Evolutionary conservation across 2,113 vertebrate species (phyloP).

Genomic region (Chaetura pelagica): DNA sequence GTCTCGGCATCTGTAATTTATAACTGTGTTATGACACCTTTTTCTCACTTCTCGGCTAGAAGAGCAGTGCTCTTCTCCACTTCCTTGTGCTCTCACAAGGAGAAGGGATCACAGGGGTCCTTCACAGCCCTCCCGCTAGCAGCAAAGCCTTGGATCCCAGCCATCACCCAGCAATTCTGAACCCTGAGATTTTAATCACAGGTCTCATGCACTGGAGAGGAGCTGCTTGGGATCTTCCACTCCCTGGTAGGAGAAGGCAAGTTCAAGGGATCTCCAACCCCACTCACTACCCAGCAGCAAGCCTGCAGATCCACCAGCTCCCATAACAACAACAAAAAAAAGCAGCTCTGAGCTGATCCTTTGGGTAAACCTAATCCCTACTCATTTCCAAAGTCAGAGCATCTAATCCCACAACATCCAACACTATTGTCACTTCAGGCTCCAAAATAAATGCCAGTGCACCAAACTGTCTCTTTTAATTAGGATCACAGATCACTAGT

Average conservation of each 20-base stretch:
- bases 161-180: not conserved
- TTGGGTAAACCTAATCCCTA: constrained; percentile 55
- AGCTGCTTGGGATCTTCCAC: not conserved
- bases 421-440: constrained; percentile 39
- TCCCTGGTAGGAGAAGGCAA: not conserved
- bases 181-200: not conserved
- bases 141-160: not conserved
- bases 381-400: constrained; percentile 64
- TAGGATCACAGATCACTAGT: constrained; percentile 46
- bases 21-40: not conserved
- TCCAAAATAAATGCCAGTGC: constrained; percentile 50
- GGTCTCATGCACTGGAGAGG: not conserved
- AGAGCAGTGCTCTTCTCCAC: not conserved
- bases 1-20: constrained; percentile 1
- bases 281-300: not conserved
- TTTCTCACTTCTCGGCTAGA: not conserved
- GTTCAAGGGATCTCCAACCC: constrained; percentile 33
- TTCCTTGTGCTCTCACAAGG: not conserved
- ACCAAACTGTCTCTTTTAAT: constrained; percentile 65
- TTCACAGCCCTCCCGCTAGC: not conserved
- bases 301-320: constrained; percentile 31
- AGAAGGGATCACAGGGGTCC: not conserved
- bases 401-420: constrained; percentile 48
- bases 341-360: not conserved
- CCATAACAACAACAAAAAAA: not conserved